A percentile compares a stretch with the other conserved stretches of the same genome.
Conservation (phyloP, 2,888 invertebrate species). For the Conistra vaccinii region DNA sequence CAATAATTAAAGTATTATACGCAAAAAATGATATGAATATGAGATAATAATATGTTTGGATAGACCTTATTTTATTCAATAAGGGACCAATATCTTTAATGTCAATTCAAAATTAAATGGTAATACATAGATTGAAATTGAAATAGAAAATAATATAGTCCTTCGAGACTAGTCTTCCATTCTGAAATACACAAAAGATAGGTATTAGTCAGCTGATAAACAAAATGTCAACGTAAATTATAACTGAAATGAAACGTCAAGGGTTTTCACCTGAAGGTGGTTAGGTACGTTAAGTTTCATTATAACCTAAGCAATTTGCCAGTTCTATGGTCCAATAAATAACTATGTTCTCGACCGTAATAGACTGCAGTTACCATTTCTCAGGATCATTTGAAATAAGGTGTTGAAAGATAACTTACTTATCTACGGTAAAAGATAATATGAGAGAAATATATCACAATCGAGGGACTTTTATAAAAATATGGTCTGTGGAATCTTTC, state of each 20-base stretch:
- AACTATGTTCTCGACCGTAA: conserved; percentile 12
- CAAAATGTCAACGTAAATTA: neutral
- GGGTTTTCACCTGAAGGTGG: neutral
- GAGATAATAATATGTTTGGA: neutral
- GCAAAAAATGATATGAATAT: too few species aligned
- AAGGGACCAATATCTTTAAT: neutral
- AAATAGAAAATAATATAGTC: conserved; percentile 9
- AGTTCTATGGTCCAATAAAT: conserved; percentile 23
- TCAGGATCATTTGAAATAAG: conserved; percentile 31
- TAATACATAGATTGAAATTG: neutral
- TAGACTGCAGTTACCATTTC: conserved; percentile 16
- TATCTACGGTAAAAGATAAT: conserved; percentile 27
- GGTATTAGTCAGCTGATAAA: neutral
- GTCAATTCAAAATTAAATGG: neutral
- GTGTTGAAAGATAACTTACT: conserved; percentile 16
- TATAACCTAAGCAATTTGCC: conserved; percentile 35
- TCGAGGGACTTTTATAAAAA: conserved; percentile 8
- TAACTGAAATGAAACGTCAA: neutral
- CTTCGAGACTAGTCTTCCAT: neutral
- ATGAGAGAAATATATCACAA: conserved; percentile 8
- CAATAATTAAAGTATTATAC: too few species aligned
- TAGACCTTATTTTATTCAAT: neutral
- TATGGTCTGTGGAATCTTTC: neutral
- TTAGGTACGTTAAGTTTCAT: neutral
- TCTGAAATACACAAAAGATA: conserved; percentile 5